Evolutionary conservation across 2,113 vertebrate genomes (phyloP).

Genomic region (Aramus guarauna): DNA sequence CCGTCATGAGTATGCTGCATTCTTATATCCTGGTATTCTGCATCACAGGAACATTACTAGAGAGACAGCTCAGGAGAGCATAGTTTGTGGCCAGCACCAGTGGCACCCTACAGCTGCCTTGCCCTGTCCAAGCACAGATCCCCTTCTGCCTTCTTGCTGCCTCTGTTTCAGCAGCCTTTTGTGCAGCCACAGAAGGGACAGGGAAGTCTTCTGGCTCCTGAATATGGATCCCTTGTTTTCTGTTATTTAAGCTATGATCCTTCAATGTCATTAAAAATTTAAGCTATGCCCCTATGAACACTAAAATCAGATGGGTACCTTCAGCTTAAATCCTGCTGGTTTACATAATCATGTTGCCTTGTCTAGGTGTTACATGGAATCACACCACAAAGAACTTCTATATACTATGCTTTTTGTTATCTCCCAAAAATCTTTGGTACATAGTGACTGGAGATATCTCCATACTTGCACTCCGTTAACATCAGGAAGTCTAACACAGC

Average conservation of each 20-base stretch:
- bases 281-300: not conserved
- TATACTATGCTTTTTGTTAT: not conserved
- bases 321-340: not conserved
- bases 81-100: not conserved
- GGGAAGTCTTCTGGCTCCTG: not conserved
- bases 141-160: not conserved
- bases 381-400: not conserved
- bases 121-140: not conserved
- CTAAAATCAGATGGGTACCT: not conserved
- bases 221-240: not conserved
- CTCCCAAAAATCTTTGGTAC: not conserved
- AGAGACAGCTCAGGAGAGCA: not conserved
- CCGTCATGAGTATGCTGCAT: not conserved
- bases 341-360: not conserved
- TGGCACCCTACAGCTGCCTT: not conserved
- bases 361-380: not conserved
- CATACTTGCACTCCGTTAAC: not conserved
- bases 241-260: not conserved
- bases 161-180: not conserved
- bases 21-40: not conserved
- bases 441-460: too few relatives aligned
- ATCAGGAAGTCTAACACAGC: not conserved
- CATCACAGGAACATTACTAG: not conserved
- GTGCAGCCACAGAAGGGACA: not conserved
- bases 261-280: too few relatives aligned